Percentiles rank a stretch among this genome's conserved stretches.
Conservation (phyloP, 2,113 vertebrate species). For the Mungos mungo region DNA sequence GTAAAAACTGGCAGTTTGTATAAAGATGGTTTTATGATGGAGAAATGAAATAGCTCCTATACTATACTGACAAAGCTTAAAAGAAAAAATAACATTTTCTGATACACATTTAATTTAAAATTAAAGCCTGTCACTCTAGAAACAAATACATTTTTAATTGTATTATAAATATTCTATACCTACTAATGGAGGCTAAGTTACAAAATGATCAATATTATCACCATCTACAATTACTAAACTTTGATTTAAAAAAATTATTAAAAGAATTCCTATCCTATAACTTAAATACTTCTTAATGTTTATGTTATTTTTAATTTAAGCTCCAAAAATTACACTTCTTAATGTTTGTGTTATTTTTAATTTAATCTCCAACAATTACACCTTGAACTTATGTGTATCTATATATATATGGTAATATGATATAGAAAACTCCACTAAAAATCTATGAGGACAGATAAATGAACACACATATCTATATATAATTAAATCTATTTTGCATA, state of each 20-base stretch:
- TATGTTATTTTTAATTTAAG: not conserved
- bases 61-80: not conserved
- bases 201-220: not conserved
- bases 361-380: not conserved
- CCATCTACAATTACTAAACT: not conserved
- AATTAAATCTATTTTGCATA: slow-evolving; percentile 46
- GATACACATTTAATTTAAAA: not conserved
- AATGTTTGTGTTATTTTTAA: not conserved
- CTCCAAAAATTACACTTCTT: not conserved
- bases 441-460: not conserved
- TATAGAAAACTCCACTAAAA: too few relatives aligned
- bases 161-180: not conserved
- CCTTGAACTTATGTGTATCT: not conserved
- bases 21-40: not conserved
- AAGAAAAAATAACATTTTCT: not conserved
- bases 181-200: not conserved
- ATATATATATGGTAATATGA: too few relatives aligned
- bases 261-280: not conserved
- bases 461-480: not conserved
- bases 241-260: not conserved
- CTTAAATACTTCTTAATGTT: not conserved
- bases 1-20: not conserved
- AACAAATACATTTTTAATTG: slow-evolving; percentile 17
- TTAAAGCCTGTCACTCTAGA: not conserved
- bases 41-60: not conserved